A percentile compares a stretch with the other conserved stretches of the same genome.
Evolutionary conservation across 2,888 invertebrate genomes (phyloP).

Genomic region (Ochlodes sylvanus): DNA sequence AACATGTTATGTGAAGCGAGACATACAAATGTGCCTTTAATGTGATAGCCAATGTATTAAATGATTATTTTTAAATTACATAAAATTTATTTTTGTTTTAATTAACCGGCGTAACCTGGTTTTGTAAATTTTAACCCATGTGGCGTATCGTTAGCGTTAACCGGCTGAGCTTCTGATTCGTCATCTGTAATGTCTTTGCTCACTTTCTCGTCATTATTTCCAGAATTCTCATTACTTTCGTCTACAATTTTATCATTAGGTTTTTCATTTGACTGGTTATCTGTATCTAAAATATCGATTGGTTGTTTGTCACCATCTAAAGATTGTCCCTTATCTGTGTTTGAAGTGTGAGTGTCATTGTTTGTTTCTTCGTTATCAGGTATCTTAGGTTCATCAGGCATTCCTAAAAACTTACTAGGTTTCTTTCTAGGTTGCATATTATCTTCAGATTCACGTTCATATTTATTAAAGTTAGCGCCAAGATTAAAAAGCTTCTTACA

Average conservation of each 20-base stretch:
- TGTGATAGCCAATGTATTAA: constrained; percentile 77
- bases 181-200: background rate
- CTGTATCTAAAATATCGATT: background rate
- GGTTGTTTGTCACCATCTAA: background rate
- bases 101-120: background rate
- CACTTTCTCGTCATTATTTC: background rate
- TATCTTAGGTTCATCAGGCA: constrained; percentile 26
- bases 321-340: background rate
- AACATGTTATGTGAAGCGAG: constrained; percentile 89
- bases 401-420: constrained; percentile 54
- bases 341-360: constrained; percentile 24
- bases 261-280: too few relatives aligned
- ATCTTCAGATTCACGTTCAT: constrained; percentile 30
- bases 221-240: background rate
- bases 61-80: constrained; percentile 57
- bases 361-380: constrained; percentile 5
- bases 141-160: too few relatives aligned
- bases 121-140: constrained; percentile 13
- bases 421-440: constrained; percentile 50
- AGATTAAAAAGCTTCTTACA: constrained; percentile 61
- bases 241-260: background rate
- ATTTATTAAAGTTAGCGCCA: constrained; percentile 48
- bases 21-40: constrained; percentile 90
- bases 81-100: constrained; percentile 21
- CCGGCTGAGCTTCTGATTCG: too few relatives aligned